Conservation (phyloP, 2,888 invertebrate species). For the Parnassius glacialis region DNA sequence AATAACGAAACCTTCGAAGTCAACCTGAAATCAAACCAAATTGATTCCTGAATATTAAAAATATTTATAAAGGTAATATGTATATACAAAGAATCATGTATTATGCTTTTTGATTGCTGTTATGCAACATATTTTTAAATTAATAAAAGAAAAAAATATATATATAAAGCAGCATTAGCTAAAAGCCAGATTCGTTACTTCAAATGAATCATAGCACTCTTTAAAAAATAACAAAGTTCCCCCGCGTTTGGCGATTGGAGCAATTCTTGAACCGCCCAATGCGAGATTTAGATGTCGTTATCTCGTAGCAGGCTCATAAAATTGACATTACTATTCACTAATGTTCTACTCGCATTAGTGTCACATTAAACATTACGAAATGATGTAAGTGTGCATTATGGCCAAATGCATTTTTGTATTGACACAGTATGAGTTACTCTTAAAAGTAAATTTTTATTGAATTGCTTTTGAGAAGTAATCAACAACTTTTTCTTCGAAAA, state of each 20-base stretch:
- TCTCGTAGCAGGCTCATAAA: constrained; percentile 62
- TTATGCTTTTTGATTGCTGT: neutral
- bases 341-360: constrained; percentile 70
- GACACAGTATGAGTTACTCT: constrained; percentile 8
- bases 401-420: constrained; percentile 40
- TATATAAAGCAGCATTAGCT: constrained; percentile 9
- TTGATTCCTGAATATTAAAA: too few species aligned
- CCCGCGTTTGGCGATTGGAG: constrained; percentile 24
- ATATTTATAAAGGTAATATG: too few species aligned
- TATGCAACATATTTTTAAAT: constrained; percentile 9
- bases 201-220: constrained; percentile 22
- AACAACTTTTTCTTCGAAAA: neutral
- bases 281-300: constrained; percentile 52
- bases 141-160: constrained; percentile 9
- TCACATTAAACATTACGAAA: constrained; percentile 70
- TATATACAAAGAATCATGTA: too few species aligned
- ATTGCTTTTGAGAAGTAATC: constrained; percentile 5
- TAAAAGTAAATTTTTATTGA: constrained; percentile 11
- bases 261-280: constrained; percentile 37
- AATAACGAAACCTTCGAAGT: too few species aligned
- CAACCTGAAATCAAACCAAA: neutral
- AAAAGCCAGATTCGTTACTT: constrained; percentile 23
- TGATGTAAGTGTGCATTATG: constrained; percentile 38
- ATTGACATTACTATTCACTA: constrained; percentile 67
- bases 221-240: constrained; percentile 26